Percentiles rank a stretch among this genome's conserved stretches.
phyloP scores from a whole-genome alignment of 2,797 vertebrate genomes.

The Chelon auratus region DNA sequence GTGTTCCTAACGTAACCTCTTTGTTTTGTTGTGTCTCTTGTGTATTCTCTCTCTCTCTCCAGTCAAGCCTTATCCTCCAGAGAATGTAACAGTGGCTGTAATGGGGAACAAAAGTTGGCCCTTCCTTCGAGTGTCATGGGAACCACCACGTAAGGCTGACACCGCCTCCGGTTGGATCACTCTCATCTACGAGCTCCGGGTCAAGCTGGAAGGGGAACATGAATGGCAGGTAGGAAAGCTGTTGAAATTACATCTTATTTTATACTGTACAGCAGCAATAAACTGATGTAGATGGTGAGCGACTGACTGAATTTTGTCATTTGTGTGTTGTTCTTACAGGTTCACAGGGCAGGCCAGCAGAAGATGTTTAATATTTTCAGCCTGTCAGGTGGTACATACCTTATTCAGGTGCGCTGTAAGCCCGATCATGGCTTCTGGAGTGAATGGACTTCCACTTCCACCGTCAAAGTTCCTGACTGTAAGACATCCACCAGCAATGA shows the following conservation, averaged over 20 bases:
- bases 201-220: conserved; percentile 85
- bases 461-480: conserved; percentile 86
- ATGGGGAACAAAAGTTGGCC: conserved; percentile 80
- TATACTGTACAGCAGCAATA: neutral
- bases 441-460: conserved; percentile 85
- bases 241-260: neutral
- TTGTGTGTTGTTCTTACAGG: conserved; percentile 72
- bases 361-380: conserved; percentile 88
- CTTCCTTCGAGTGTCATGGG: conserved; percentile 89
- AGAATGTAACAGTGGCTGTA: conserved; percentile 86
- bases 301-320: neutral
- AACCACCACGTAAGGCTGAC: conserved; percentile 88
- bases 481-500: conserved; percentile 65
- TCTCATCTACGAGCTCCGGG: conserved; percentile 90
- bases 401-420: conserved; percentile 91
- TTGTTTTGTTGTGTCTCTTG: neutral
- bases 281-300: neutral
- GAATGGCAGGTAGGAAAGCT: conserved; percentile 89
- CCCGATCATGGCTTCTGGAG: conserved; percentile 93
- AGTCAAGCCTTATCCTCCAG: conserved; percentile 94
- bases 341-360: conserved; percentile 86
- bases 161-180: conserved; percentile 94
- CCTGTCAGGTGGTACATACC: conserved; percentile 86
- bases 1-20: neutral
- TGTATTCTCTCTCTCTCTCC: conserved; percentile 21